A percentile compares a stretch with the other conserved stretches of the same genome.
Conservation (phyloP, 1,140 invertebrate genomes). For the Bombus waltoni region DNA sequence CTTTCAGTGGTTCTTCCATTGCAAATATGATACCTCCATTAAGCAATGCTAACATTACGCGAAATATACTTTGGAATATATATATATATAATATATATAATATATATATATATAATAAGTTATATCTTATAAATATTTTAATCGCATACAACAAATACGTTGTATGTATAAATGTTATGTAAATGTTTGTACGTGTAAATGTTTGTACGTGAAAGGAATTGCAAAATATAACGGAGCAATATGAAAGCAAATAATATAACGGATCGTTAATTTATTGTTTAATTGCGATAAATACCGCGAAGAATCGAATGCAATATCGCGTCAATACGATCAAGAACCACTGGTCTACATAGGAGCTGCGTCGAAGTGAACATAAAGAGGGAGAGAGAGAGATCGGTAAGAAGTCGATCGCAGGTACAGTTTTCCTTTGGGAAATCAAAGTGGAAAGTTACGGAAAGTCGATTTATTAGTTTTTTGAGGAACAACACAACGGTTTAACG, state of each 20-base stretch:
- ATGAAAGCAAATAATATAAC: background rate
- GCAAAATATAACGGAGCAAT: background rate
- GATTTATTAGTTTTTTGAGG: background rate
- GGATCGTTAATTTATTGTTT: background rate
- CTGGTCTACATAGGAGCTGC: slow-evolving; percentile 10
- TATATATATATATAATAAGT: background rate
- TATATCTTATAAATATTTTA: background rate
- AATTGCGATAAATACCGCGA: background rate
- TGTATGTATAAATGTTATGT: background rate
- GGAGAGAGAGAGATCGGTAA: slow-evolving; percentile 2
- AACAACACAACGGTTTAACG: background rate
- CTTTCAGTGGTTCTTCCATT: slow-evolving; percentile 34
- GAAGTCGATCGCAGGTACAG: slow-evolving; percentile 1
- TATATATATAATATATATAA: no score
- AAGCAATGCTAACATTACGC: background rate
- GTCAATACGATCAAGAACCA: slow-evolving; percentile 31
- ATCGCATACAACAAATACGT: no score
- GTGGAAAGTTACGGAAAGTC: background rate
- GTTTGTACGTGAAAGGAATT: background rate
- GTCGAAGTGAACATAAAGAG: background rate
- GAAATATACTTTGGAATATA: background rate
- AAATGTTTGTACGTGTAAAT: background rate
- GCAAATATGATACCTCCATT: background rate
- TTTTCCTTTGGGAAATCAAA: slow-evolving; percentile 45
- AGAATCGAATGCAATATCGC: background rate